Conservation (phyloP, 2,113 vertebrate species). For the Saguinus imperator region DNA sequence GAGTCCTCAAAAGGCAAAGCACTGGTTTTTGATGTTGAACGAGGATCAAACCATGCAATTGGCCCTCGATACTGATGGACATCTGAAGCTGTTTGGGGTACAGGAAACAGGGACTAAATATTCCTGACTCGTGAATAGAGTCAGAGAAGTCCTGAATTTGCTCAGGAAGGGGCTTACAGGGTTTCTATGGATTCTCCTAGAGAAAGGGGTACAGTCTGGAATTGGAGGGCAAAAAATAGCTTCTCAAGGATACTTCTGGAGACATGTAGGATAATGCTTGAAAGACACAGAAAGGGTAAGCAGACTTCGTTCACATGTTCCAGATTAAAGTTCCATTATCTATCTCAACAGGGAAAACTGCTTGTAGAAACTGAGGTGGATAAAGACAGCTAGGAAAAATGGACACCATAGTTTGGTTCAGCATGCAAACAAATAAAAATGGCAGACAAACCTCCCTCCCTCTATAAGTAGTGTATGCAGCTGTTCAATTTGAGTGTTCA, state of each 20-base stretch:
- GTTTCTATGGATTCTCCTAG: neutral
- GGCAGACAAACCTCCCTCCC: neutral
- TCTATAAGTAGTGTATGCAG: neutral
- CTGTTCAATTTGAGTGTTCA: neutral
- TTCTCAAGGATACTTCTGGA: neutral
- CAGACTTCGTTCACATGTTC: neutral
- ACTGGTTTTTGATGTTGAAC: neutral
- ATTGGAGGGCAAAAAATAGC: neutral
- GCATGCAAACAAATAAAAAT: neutral
- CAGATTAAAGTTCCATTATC: neutral
- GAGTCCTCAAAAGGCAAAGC: slow-evolving; percentile 47
- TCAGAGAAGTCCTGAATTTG: neutral
- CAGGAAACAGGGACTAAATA: neutral
- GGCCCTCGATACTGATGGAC: neutral
- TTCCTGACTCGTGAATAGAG: neutral
- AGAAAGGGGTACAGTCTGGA: neutral
- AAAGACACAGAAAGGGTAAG: neutral
- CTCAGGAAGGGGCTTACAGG: neutral
- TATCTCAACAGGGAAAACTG: neutral
- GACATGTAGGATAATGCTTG: no score
- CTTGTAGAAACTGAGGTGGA: neutral
- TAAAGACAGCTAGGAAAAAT: neutral
- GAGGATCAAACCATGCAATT: neutral
- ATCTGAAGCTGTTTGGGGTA: neutral
- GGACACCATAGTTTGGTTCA: neutral